A percentile compares a stretch with the other conserved stretches of the same genome.
Evolutionary conservation across 2,797 vertebrate genomes (phyloP).

Genomic region (Syngnathus acus): DNA sequence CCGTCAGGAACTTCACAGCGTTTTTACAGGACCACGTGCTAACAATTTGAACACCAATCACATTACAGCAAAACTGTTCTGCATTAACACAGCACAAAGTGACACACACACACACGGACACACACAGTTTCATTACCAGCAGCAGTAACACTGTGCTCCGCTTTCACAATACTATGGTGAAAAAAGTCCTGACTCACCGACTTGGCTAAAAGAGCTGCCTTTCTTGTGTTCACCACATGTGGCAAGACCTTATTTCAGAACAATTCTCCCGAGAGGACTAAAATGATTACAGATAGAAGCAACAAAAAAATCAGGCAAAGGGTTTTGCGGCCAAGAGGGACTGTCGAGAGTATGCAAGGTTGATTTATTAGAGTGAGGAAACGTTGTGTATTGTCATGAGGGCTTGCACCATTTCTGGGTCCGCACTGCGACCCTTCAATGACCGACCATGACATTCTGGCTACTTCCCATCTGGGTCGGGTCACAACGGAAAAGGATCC

Average conservation of each 20-base stretch:
- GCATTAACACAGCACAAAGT: conserved; percentile 24
- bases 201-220: conserved; percentile 44
- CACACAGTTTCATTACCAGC: conserved; percentile 19
- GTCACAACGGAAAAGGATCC: conserved; percentile 39
- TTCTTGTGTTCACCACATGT: conserved; percentile 62
- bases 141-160: conserved; percentile 22
- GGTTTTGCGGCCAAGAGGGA: conserved; percentile 18
- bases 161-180: conserved; percentile 53
- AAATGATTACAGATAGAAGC: conserved; percentile 8
- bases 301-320: conserved; percentile 13
- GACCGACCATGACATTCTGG: conserved; percentile 50
- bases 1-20: not conserved
- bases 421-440: conserved; percentile 3
- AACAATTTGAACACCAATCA: conserved; percentile 1
- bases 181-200: conserved; percentile 49
- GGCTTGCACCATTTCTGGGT: conserved; percentile 16
- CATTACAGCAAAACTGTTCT: conserved; percentile 12
- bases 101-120: conserved; percentile 30
- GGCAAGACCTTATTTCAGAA: conserved; percentile 31
- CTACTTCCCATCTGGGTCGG: conserved; percentile 41
- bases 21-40: conserved; percentile 2
- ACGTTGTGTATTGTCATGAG: conserved; percentile 34
- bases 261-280: conserved; percentile 17
- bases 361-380: conserved; percentile 49
- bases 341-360: conserved; percentile 16